Conservation (phyloP, 2,797 vertebrate species). For the Knipowitschia caucasica region DNA sequence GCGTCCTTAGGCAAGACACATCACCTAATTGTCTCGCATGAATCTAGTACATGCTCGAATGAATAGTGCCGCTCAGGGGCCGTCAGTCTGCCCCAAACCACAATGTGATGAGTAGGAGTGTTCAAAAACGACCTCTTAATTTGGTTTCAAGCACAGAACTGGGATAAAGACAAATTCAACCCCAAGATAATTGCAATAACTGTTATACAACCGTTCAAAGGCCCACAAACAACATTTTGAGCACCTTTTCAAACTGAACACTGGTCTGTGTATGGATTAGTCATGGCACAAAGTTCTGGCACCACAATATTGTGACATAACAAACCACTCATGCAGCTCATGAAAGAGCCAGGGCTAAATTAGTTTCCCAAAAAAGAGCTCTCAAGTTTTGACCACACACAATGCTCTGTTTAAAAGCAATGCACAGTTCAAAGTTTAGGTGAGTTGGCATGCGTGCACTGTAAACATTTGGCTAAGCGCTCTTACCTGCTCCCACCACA, state of each 20-base stretch:
- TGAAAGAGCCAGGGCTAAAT: neutral
- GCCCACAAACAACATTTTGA: neutral
- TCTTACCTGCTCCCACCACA: constrained; percentile 21
- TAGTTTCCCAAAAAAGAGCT: constrained; percentile 6
- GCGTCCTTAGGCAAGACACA: too few species aligned
- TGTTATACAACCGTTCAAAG: neutral
- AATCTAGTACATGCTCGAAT: too few species aligned
- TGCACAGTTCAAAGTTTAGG: constrained; percentile 19
- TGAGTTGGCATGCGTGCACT: constrained; percentile 17
- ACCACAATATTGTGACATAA: constrained; percentile 3
- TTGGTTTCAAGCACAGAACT: too few species aligned
- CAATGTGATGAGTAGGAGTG: too few species aligned
- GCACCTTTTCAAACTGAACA: neutral
- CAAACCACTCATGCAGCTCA: constrained; percentile 2
- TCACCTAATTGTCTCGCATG: too few species aligned
- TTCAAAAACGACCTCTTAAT: too few species aligned
- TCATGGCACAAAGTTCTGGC: constrained; percentile 5
- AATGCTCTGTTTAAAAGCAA: constrained; percentile 12
- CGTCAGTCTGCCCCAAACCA: too few species aligned
- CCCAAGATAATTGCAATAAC: neutral
- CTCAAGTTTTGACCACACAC: constrained; percentile 8
- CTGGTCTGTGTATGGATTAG: neutral
- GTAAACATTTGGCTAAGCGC: constrained; percentile 29
- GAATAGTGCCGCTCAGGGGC: too few species aligned
- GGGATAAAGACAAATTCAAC: too few species aligned